Conservation (phyloP, 2,113 vertebrate genomes). For the Pteropus alecto region DNA sequence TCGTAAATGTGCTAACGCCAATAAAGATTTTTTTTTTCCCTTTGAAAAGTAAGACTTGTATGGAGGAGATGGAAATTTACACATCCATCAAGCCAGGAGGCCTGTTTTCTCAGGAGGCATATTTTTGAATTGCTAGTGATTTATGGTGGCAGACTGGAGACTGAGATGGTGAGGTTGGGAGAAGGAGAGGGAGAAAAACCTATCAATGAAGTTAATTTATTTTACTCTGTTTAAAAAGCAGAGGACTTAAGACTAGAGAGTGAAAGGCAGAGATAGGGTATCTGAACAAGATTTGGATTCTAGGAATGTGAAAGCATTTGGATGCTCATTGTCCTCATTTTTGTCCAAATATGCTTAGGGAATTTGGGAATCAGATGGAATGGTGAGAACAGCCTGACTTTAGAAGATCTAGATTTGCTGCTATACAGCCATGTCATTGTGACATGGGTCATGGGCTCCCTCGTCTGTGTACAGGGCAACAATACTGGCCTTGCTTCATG, state of each 20-base stretch:
- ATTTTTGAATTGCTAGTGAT: background rate
- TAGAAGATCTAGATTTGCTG: background rate
- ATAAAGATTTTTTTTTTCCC: slow-evolving; percentile 75
- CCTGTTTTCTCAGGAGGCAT: background rate
- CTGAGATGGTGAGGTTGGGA: background rate
- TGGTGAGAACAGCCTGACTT: background rate
- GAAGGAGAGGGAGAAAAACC: background rate
- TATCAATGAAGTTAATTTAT: background rate
- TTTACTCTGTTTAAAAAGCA: background rate
- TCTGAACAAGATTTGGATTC: background rate
- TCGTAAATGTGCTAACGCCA: slow-evolving; percentile 80
- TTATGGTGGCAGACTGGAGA: background rate
- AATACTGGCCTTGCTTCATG: background rate
- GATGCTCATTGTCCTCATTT: background rate
- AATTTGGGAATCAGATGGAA: background rate
- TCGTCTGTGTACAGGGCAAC: background rate
- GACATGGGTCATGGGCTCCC: background rate
- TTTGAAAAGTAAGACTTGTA: slow-evolving; percentile 72
- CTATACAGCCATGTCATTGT: background rate
- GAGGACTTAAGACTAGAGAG: background rate
- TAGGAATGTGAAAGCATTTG: background rate
- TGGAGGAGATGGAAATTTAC: slow-evolving; percentile 66
- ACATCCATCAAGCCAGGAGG: slow-evolving; percentile 58
- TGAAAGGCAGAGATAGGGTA: background rate
- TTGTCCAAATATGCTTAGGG: background rate